Evolutionary conservation across 2,113 vertebrate species (phyloP), one percentile per base, ranked within the genome.

Genomic region (Oostethus manadensis): DNA sequence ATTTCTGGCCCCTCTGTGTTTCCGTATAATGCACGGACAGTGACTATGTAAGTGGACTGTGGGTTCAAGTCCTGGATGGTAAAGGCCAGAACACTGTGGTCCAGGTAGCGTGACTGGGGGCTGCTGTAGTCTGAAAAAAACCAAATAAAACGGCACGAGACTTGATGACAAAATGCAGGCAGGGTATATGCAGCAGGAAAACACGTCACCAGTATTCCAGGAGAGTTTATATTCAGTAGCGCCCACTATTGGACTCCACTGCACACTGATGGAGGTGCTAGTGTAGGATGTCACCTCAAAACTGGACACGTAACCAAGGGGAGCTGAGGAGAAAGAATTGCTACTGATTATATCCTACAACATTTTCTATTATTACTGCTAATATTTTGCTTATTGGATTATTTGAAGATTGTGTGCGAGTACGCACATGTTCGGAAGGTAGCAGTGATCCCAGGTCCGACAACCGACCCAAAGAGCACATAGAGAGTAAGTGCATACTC

Each of bases 401-500:
- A 16, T 43, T 16, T 50, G 4, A 45, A 53, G 1, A 10, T 42
- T 42, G 38, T 42, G 38, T 42, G 5, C 1, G 17, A 40, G 18
- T 70, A 86, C 94, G 92, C 86, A 96, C 94, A 90, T 0, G 93
- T 93, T 73, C 82, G 88, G 79, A 93, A 90, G 16, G 93, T 93
- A 14, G 89, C 91, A 0, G 88, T 86, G 81, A 94, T 80, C 0
- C 93, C 94, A 0, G 93, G 93, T 22, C 93, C 93, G 14, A 91
- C 89, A 1, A 81, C 66, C 0, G 88, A 80, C 10, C 92, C 90
- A 46, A 95, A 96, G 50, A 94, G 84, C 78, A 95, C 94, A 0
- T 93, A 95, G 22, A 96, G 86, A 0, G 92, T 92, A 26, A 96
- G 86, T 10, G 92, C 86, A 0, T 96, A 96, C 78, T 94, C 93